Base-by-base conservation (phyloP, 1,140 invertebrate species). In the Laupala kohalensis region DNA sequence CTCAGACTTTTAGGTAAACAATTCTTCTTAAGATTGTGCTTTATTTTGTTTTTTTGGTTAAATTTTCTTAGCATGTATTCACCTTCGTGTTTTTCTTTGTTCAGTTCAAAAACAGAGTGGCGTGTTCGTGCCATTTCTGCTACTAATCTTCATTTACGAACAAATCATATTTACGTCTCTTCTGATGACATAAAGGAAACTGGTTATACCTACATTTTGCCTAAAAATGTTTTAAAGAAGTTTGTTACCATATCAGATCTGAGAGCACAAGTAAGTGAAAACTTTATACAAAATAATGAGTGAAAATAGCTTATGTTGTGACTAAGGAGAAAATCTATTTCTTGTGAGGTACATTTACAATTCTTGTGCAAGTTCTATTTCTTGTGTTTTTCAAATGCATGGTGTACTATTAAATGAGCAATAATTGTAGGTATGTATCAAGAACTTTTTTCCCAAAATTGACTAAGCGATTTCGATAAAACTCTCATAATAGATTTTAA, bases 171-270 rank as follows among this genome's bases (percentile, higher is more conserved):
- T 77, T 99, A 99, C 77, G 97, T 99, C 1, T 97, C 95, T 62
- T 97, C 96, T 0, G 97, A 99, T 79, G 97, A 99, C 79, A 98
- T 99, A 75, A 99, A 99, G 79, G 98, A 99, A 81, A 98, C 96
- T 63, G 97, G 97, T 2, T 99, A 96, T 79, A 99, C 97, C 0
- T 99, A 99, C 79, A 98, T 99, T 78, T 83, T 99, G 73, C 97
- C 97, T 0, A 99, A 99, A 84, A 99, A 99, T 82, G 88, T 99
- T 68, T 85, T 99, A 12, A 99, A 99, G 82, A 99, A 99, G 81
- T 99, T 99, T 79, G 98, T 99, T 71, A 98, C 96, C 1, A 99
- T 99, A 64, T 99, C 97, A 0, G 97, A 99, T 87, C 83, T 99
- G 74, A 83, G 97, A 75, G 96, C 96, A 24, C 94, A 95, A 85